Evolutionary conservation across 2,797 vertebrate genomes (phyloP).

Genomic region (Falco peregrinus): DNA sequence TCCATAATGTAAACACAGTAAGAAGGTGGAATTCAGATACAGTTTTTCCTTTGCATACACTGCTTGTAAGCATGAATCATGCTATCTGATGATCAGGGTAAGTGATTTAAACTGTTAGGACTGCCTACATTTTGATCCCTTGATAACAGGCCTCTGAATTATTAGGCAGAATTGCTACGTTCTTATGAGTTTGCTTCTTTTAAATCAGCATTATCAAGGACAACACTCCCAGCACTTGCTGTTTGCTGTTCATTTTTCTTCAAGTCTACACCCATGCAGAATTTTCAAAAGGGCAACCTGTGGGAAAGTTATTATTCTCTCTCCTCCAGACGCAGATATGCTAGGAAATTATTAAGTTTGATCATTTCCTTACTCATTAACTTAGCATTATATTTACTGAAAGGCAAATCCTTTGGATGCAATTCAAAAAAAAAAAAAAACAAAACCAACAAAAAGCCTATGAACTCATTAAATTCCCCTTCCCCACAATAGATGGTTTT

Average conservation of each 20-base stretch:
- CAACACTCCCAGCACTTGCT: not conserved
- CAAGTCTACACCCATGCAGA: not conserved
- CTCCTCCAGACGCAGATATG: not conserved
- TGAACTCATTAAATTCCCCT: not conserved
- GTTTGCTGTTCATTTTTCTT: not conserved
- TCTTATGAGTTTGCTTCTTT: not conserved
- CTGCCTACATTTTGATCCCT: slow-evolving; percentile 6
- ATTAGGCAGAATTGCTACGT: not conserved
- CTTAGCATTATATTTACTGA: slow-evolving; percentile 27
- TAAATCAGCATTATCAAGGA: not conserved
- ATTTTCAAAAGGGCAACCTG: slow-evolving; percentile 25
- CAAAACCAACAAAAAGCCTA: not conserved
- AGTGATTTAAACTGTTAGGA: not conserved
- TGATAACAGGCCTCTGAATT: slow-evolving; percentile 23
- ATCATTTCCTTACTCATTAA: slow-evolving; percentile 49
- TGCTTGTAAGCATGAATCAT: slow-evolving; percentile 25
- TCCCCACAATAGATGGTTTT: not conserved
- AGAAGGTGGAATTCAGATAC: not conserved
- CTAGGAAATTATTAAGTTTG: slow-evolving; percentile 44
- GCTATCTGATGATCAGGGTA: not conserved
- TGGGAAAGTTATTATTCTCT: slow-evolving; percentile 38
- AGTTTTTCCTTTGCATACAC: slow-evolving; percentile 8
- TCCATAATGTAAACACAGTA: not conserved
- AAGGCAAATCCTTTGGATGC: slow-evolving; percentile 4
- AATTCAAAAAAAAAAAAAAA: not conserved